phyloP scores from a whole-genome alignment of 2,888 invertebrate genomes.

The Acronicta alni region DNA sequence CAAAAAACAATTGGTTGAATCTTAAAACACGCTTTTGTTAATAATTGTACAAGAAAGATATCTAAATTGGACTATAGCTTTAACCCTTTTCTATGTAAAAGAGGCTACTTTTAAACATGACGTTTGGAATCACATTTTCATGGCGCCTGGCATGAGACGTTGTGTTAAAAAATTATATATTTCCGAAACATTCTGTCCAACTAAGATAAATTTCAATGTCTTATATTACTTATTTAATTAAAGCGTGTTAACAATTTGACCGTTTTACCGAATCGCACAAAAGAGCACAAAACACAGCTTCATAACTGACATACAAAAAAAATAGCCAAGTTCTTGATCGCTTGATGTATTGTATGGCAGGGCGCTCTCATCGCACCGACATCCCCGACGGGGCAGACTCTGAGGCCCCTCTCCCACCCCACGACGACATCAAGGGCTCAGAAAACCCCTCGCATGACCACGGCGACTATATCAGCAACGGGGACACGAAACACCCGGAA shows the following conservation, averaged over 20 bases:
- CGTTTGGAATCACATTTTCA: too few relatives aligned
- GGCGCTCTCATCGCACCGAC: slow-evolving; percentile 90
- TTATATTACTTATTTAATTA: slow-evolving; percentile 1
- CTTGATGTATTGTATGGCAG: slow-evolving; percentile 87
- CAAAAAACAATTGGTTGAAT: not conserved
- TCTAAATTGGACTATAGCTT: not conserved
- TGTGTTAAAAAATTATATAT: too few relatives aligned
- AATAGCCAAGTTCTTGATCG: slow-evolving; percentile 84
- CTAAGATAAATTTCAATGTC: too few relatives aligned
- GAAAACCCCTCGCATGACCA: slow-evolving; percentile 90
- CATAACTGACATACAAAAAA: slow-evolving; percentile 30
- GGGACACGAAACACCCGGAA: slow-evolving; percentile 84
- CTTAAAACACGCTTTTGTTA: not conserved
- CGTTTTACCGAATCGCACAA: slow-evolving; percentile 23
- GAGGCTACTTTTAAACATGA: too few relatives aligned
- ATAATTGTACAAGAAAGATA: not conserved
- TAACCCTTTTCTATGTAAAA: too few relatives aligned
- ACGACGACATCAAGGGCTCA: slow-evolving; percentile 89
- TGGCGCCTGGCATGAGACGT: too few relatives aligned
- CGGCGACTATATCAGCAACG: slow-evolving; percentile 90
- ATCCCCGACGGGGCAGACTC: slow-evolving; percentile 90
- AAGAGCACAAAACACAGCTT: slow-evolving; percentile 45
- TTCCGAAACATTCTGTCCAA: too few relatives aligned
- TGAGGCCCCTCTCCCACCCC: slow-evolving; percentile 90
- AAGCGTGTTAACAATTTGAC: not conserved